Evolutionary conservation across 2,888 invertebrate species (phyloP).

Genomic region (Empis stercorea): DNA sequence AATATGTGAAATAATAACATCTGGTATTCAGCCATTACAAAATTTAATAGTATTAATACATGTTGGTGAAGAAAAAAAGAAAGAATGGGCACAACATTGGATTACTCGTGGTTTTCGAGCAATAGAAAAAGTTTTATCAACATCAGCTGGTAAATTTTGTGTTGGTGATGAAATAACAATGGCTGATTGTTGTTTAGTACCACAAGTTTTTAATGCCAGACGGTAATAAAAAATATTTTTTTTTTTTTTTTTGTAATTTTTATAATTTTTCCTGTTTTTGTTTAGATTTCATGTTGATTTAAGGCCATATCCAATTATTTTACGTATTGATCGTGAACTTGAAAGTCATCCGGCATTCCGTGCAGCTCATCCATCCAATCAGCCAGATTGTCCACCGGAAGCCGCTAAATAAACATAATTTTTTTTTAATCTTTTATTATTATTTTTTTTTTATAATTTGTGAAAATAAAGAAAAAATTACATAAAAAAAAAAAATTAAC

Average conservation of each 20-base stretch:
- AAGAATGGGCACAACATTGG: conserved; percentile 90
- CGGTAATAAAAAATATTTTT: conserved; percentile 41
- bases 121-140: conserved; percentile 72
- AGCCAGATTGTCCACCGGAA: conserved; percentile 91
- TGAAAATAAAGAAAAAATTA: too few species aligned
- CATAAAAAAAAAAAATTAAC: too few species aligned
- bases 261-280: conserved; percentile 7
- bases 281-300: conserved; percentile 83
- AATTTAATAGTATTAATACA: conserved; percentile 79
- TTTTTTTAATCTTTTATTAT: too few species aligned
- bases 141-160: conserved; percentile 80
- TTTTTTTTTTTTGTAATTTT: conserved; percentile 2
- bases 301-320: conserved; percentile 76
- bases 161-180: conserved; percentile 88
- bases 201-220: conserved; percentile 89
- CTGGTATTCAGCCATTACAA: conserved; percentile 93
- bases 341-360: conserved; percentile 82
- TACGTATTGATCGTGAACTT: conserved; percentile 73
- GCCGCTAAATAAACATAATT: conserved; percentile 54
- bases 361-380: conserved; percentile 79
- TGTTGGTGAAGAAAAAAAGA: conserved; percentile 78
- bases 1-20: conserved; percentile 82
- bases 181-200: conserved; percentile 90
- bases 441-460: too few species aligned
- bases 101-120: conserved; percentile 81